Conservation (phyloP, 2,113 vertebrate genomes). For the Lycaon pictus region DNA sequence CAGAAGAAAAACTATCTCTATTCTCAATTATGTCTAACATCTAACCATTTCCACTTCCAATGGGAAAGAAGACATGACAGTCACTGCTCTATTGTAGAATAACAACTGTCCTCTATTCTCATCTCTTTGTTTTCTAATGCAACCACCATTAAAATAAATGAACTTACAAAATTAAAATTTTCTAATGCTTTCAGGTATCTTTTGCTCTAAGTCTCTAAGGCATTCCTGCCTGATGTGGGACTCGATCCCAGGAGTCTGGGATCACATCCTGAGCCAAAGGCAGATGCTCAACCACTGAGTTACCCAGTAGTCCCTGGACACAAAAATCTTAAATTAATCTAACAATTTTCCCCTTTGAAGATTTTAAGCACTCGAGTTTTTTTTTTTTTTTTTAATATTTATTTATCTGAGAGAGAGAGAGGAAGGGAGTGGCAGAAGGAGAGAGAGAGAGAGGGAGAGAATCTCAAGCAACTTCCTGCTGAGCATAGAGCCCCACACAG, state of each 20-base stretch:
- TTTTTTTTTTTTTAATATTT: not conserved
- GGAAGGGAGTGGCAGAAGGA: not conserved
- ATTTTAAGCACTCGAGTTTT: not conserved
- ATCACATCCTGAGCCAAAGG: too few species aligned
- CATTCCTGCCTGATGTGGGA: too few species aligned
- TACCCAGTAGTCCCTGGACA: too few species aligned
- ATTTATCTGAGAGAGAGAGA: not conserved
- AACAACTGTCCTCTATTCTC: not conserved
- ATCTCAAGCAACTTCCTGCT: not conserved
- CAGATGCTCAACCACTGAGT: too few species aligned
- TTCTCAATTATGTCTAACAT: not conserved
- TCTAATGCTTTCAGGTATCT: not conserved
- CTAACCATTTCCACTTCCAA: not conserved
- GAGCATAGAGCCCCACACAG: not conserved
- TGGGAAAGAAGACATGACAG: not conserved
- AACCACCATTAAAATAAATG: not conserved
- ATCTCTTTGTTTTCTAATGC: not conserved
- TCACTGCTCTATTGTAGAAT: not conserved
- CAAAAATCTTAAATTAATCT: not conserved
- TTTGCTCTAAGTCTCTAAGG: not conserved
- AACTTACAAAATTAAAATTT: not conserved
- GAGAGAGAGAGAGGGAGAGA: too few species aligned
- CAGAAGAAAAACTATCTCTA: not conserved
- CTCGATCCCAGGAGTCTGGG: too few species aligned
- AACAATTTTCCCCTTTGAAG: not conserved